Evolutionary conservation across 53 echinoderm and acorn worm genomes (phyloP), one percentile per base, ranked within the genome.

Genomic region (Pentamera pediparva): DNA sequence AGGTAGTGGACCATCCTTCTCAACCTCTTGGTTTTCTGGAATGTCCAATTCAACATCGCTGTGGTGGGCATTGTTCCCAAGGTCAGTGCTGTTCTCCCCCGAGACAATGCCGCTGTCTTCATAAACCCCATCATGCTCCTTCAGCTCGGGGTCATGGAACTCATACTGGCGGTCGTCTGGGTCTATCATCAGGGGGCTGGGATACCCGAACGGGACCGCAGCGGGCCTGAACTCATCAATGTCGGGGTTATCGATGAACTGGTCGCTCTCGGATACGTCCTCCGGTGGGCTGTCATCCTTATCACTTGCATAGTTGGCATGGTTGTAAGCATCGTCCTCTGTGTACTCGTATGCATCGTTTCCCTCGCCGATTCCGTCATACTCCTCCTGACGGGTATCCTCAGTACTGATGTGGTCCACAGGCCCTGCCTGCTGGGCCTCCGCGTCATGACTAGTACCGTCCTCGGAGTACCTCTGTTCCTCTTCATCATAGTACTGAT

Each of bases 71-170:
- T 57, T 57, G 6, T 12, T 57, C 2, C 58, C 58, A 28, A 31
- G 58, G 58, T 57, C 58, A 31, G 58, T 57, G 58, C 58, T 57
- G 58, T 57, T 57, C 28, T 32, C 58, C 25, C 58, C 58, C 12
- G 58, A 57, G 13, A 57, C 58, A 10, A 79, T 78, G 33, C 79
- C 85, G 32, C 82, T 84, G 56, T 85, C 79, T 56, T 81, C 76
- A 38, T 87, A 87, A n/a, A 82, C 79, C 12, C 80, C 80, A 57
- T 78, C 79, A 10, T 52, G 62, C 29, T 78, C 84, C n/a, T 35
- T 51, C 53, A 72, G 32, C 11, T 72, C 35, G 32, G 73, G 55
- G 4, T 35, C 32, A 53, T 72, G 52, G n/a, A n/a, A n/a, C n/a
- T n/a, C n/a, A n/a, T n/a, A n/a, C n/a, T 17, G 10, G 10, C n/a